These are phyloP conservation scores for Bergia puertoricense DNA, from an alignment of 92 coral and sea anemone species.

Conservation along the genomic window DNA sequence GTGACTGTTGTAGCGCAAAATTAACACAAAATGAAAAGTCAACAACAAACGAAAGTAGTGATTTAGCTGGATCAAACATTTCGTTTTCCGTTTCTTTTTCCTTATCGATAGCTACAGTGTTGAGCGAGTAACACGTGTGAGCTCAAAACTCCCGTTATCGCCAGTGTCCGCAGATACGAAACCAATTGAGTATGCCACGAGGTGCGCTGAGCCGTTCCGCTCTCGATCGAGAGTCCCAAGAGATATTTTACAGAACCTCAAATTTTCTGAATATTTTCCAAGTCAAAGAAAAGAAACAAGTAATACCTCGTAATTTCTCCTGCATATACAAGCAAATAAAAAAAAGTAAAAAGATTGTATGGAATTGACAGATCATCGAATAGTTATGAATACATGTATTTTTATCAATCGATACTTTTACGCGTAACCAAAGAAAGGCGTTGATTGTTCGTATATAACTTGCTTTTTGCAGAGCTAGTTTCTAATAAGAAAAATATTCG, in stretches of 20 bases:
- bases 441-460: not conserved
- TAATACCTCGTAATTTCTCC: not conserved
- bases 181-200: not conserved
- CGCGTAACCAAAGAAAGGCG: too few relatives aligned
- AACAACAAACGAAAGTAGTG: constrained; percentile 4
- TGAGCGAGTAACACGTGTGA: constrained; percentile 6
- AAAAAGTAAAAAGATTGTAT: not conserved
- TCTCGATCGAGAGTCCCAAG: not conserved
- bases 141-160: not conserved
- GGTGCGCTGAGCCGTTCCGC: not conserved
- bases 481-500: too few relatives aligned
- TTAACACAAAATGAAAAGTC: not conserved
- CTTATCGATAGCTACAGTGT: constrained; percentile 17
- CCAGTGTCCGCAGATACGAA: not conserved
- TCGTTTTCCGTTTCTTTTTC: constrained; percentile 35
- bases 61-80: not conserved
- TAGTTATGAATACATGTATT: too few relatives aligned
- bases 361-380: not conserved
- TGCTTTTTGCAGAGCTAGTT: not conserved
- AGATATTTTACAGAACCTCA: not conserved
- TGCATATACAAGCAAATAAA: not conserved
- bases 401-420: too few relatives aligned
- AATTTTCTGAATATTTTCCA: not conserved
- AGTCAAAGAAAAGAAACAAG: not conserved
- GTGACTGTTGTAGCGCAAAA: not conserved